phyloP scores from a whole-genome alignment of 2,113 vertebrate genomes.

The Orycteropus afer region DNA sequence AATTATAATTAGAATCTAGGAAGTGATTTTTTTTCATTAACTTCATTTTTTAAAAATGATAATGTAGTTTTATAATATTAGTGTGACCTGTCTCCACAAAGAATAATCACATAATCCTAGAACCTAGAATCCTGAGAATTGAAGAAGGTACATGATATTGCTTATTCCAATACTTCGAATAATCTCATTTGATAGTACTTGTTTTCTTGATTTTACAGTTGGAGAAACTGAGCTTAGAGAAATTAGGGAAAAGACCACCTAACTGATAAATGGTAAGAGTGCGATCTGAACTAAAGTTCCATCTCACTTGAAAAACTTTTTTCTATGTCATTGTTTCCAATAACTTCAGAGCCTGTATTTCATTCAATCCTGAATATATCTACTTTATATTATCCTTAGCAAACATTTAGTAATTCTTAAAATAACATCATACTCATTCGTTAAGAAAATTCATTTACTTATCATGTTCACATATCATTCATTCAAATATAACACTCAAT shows the following conservation, averaged over 20 bases:
- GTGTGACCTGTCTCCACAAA: not conserved
- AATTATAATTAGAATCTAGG: not conserved
- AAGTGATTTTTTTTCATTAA: not conserved
- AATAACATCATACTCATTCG: not conserved
- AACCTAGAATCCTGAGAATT: not conserved
- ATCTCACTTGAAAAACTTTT: not conserved
- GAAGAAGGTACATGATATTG: not conserved
- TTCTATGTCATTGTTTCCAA: not conserved
- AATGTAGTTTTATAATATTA: not conserved
- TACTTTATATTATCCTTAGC: not conserved
- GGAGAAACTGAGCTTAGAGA: not conserved
- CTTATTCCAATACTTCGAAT: not conserved
- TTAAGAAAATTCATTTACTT: not conserved
- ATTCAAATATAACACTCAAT: not conserved
- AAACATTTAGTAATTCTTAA: not conserved
- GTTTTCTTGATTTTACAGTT: not conserved
- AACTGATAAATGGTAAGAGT: not conserved
- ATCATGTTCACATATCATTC: not conserved
- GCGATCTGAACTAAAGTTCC: not conserved
- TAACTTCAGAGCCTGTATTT: not conserved
- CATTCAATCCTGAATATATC: not conserved
- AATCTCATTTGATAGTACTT: not conserved
- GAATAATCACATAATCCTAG: not conserved
- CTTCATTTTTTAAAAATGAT: not conserved
- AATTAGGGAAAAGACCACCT: not conserved